Percentiles rank a stretch among this genome's conserved stretches.
These are phyloP conservation scores for Caranx melampygus DNA, from an alignment of 2,113 vertebrate species.

Conservation along the genomic window DNA sequence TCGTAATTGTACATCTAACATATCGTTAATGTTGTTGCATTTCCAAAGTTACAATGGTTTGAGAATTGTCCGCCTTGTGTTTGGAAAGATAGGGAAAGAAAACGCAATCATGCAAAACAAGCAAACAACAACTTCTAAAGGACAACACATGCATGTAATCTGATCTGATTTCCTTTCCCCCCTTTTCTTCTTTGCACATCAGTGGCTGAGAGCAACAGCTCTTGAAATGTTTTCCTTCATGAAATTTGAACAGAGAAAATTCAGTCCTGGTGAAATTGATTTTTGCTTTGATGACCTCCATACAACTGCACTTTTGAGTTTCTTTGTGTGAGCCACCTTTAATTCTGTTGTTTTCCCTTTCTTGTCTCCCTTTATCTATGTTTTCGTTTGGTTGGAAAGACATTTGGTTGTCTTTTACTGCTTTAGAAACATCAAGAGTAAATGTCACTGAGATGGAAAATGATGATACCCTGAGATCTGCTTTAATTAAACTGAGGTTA, in stretches of 20 bases:
- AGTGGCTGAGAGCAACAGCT: background rate
- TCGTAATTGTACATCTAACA: background rate
- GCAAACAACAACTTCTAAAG: slow-evolving; percentile 25
- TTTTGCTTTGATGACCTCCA: background rate
- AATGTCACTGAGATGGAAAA: slow-evolving; percentile 7
- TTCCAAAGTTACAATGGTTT: background rate
- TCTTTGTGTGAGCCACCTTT: background rate
- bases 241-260: slow-evolving; percentile 17
- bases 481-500: slow-evolving; percentile 40
- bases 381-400: background rate
- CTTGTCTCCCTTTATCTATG: background rate
- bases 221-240: slow-evolving; percentile 26
- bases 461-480: background rate
- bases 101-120: slow-evolving; percentile 42
- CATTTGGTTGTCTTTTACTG: background rate
- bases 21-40: background rate
- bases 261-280: background rate
- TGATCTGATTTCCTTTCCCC: background rate
- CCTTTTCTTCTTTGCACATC: background rate
- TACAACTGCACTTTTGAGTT: background rate
- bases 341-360: background rate
- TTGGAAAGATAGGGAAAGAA: background rate
- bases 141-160: slow-evolving; percentile 20
- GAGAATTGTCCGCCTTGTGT: background rate
- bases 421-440: background rate